Percentiles rank a stretch among this genome's conserved stretches.
Conservation (phyloP, 2,888 invertebrate genomes). For the Drosophila birchii region DNA sequence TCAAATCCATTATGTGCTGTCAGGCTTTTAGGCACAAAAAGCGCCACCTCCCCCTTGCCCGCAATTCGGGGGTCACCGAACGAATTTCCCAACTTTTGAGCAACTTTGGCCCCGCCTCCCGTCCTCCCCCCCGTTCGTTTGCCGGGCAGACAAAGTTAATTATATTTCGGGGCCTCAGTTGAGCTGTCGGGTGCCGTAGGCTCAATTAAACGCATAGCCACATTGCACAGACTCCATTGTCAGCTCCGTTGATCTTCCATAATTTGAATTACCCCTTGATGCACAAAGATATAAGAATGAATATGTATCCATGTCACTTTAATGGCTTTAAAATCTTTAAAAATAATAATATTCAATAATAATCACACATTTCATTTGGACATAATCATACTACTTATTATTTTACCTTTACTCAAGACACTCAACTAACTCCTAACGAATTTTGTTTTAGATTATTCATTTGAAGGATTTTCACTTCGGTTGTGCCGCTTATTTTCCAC, state of each 20-base stretch:
- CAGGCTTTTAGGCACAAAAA: constrained; percentile 57
- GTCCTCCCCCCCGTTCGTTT: neutral
- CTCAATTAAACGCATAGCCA: constrained; percentile 56
- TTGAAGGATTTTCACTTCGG: neutral
- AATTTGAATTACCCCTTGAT: neutral
- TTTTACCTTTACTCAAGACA: neutral
- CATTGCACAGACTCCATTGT: constrained; percentile 20
- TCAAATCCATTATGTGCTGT: constrained; percentile 79
- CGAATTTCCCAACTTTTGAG: constrained; percentile 43
- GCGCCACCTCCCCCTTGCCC: constrained; percentile 9
- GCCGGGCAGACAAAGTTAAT: constrained; percentile 69
- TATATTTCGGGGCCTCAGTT: constrained; percentile 69
- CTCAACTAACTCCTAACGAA: neutral
- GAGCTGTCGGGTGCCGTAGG: constrained; percentile 49
- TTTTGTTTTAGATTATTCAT: too few relatives aligned
- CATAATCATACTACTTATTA: neutral
- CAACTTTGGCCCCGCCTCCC: constrained; percentile 47
- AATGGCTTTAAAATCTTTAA: neutral
- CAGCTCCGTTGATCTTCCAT: neutral
- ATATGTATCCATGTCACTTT: neutral
- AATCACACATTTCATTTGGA: neutral
- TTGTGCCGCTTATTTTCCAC: constrained; percentile 39
- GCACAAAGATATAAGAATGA: neutral
- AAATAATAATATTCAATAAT: neutral
- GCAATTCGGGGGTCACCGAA: constrained; percentile 37